Evolutionary conservation across 2,797 vertebrate genomes (phyloP).

Genomic region (Graptemys geographica): DNA sequence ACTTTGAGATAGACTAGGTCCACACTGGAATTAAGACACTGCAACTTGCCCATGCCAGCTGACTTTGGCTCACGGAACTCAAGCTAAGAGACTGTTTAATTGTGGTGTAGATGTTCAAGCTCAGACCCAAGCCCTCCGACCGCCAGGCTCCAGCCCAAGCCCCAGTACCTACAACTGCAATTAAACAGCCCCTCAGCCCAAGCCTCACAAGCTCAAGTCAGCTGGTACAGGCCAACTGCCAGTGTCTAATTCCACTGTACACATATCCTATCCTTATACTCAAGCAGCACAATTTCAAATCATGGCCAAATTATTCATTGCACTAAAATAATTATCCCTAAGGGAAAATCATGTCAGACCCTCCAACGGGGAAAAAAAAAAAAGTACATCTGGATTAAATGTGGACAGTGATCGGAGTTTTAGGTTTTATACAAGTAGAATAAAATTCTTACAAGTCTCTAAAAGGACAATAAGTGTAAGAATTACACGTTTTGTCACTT

Average conservation of each 20-base stretch:
- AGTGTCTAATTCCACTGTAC: background rate
- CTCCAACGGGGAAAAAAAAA: background rate
- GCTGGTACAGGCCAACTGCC: background rate
- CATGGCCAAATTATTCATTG: background rate
- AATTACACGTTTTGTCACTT: rapidly evolving
- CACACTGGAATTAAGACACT: background rate
- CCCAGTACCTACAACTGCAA: background rate
- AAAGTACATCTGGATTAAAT: background rate
- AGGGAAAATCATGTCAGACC: background rate
- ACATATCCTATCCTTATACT: background rate
- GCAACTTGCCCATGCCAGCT: background rate
- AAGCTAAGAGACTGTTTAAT: background rate
- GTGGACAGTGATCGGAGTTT: background rate
- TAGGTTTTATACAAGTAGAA: background rate
- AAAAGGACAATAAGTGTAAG: background rate
- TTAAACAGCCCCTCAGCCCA: background rate
- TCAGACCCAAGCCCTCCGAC: background rate
- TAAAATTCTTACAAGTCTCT: background rate
- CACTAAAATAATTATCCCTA: background rate
- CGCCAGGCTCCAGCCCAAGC: background rate
- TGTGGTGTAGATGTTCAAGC: background rate
- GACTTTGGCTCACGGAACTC: background rate
- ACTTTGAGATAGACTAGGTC: background rate
- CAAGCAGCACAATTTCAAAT: background rate
- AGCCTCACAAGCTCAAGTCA: background rate